A percentile compares a stretch with the other conserved stretches of the same genome.
Evolutionary conservation across 2,888 invertebrate genomes (phyloP).

Genomic region (Venusia cambrica): DNA sequence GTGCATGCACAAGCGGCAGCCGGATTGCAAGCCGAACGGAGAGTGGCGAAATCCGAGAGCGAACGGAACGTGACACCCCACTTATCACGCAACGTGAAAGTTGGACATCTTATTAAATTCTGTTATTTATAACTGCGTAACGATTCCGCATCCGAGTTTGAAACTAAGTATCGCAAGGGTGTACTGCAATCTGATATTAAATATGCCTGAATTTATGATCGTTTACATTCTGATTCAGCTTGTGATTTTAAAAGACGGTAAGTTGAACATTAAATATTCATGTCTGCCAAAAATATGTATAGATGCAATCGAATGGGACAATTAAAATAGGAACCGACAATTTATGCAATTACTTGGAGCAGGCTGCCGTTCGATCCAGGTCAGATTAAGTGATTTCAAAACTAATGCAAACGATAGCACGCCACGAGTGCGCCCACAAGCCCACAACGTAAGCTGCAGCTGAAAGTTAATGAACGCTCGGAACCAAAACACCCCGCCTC

Average conservation of each 20-base stretch:
- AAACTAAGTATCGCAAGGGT: constrained; percentile 29
- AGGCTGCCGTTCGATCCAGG: constrained; percentile 69
- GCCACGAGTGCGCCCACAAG: constrained; percentile 52
- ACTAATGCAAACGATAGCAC: constrained; percentile 72
- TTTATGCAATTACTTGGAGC: constrained; percentile 74
- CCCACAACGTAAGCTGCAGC: constrained; percentile 44
- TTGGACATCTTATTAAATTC: constrained; percentile 68
- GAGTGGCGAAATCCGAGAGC: constrained; percentile 70
- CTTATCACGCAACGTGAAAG: constrained; percentile 71
- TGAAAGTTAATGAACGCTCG: constrained; percentile 64
- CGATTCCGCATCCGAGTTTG: constrained; percentile 34
- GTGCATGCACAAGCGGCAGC: constrained; percentile 50
- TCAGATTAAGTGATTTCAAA: constrained; percentile 77
- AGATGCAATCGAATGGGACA: constrained; percentile 41
- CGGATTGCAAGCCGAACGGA: constrained; percentile 63
- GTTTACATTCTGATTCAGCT: constrained; percentile 7
- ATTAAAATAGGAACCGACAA: constrained; percentile 64
- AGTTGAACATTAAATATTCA: constrained; percentile 5
- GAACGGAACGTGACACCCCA: constrained; percentile 73
- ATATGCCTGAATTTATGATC: constrained; percentile 16
- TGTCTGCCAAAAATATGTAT: constrained; percentile 16
- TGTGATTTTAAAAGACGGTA: not conserved
- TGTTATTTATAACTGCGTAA: constrained; percentile 60
- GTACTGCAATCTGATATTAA: constrained; percentile 18
- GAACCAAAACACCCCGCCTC: constrained; percentile 42